These are phyloP conservation scores for Bubo scandiacus DNA, from an alignment of 2,113 vertebrate genomes.

Conservation along the genomic window DNA sequence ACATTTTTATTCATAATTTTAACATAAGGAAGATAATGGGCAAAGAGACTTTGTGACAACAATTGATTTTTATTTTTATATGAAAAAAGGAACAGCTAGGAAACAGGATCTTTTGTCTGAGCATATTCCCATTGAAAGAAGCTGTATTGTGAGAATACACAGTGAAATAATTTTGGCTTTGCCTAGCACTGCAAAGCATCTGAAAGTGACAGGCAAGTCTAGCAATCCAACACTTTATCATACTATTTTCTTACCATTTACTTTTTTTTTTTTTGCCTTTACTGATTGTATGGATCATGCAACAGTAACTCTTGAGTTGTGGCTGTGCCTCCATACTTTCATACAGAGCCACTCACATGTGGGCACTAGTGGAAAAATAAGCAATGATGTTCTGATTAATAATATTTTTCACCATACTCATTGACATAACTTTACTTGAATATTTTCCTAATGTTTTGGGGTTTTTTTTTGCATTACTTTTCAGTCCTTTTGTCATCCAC, in stretches of 20 bases:
- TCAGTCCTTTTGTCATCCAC: neutral
- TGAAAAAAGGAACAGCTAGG: neutral
- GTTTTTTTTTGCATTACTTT: constrained; percentile 22
- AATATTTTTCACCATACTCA: neutral
- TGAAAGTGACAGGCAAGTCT: constrained; percentile 11
- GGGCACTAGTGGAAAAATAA: neutral
- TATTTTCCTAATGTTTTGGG: constrained; percentile 10
- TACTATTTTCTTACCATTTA: constrained; percentile 13
- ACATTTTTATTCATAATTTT: constrained; percentile 49
- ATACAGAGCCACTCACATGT: neutral
- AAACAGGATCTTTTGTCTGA: constrained; percentile 48
- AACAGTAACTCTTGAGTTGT: neutral
- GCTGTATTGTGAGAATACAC: constrained; percentile 17
- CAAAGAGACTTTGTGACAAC: constrained; percentile 22
- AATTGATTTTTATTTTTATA: constrained; percentile 40
- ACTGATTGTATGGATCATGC: neutral
- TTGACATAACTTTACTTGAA: neutral
- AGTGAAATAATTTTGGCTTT: constrained; percentile 40
- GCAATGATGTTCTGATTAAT: neutral
- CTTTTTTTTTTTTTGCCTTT: neutral
- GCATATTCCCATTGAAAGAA: neutral
- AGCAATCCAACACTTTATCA: neutral
- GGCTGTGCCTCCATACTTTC: neutral
- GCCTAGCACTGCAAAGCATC: neutral
- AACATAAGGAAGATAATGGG: constrained; percentile 21